phyloP scores from a whole-genome alignment of 1,140 invertebrate genomes.

The Hylaeus anthracinus region DNA sequence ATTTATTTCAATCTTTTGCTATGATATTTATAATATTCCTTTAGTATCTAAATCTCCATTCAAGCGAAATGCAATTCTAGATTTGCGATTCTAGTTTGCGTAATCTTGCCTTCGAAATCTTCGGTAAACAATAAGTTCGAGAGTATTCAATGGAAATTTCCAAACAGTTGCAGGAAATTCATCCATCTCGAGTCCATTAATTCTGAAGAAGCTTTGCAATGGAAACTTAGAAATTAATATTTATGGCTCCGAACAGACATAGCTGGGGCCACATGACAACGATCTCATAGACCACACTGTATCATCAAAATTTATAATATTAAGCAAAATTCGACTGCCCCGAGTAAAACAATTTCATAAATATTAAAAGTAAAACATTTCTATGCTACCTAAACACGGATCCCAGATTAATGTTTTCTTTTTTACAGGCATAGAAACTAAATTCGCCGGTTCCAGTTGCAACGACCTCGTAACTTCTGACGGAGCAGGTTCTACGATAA shows the following conservation, averaged over 20 bases:
- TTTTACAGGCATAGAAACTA: conserved; percentile 92
- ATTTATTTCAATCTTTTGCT: too few species aligned
- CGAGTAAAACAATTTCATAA: too few species aligned
- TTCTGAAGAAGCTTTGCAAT: neutral
- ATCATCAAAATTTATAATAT: too few species aligned
- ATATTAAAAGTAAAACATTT: too few species aligned
- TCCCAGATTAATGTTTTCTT: conserved; percentile 53
- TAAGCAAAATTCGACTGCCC: too few species aligned
- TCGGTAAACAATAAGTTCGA: neutral
- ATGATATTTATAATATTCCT: too few species aligned
- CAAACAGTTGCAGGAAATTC: neutral
- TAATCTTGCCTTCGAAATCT: neutral
- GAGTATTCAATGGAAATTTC: neutral
- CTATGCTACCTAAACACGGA: neutral
- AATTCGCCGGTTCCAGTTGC: conserved; percentile 98
- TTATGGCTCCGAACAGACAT: neutral
- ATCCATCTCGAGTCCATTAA: neutral
- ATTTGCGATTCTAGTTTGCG: neutral
- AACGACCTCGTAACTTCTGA: conserved; percentile 96
- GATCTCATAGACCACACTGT: too few species aligned
- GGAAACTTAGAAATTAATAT: neutral
- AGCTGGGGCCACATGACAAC: too few species aligned
- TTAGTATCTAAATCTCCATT: neutral
- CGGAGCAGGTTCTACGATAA: conserved; percentile 93
- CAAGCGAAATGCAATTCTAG: neutral